Percentiles rank a stretch among this genome's conserved stretches.
These are phyloP conservation scores for Acinonyx jubatus DNA, from an alignment of 2,113 vertebrate genomes.

Conservation along the genomic window DNA sequence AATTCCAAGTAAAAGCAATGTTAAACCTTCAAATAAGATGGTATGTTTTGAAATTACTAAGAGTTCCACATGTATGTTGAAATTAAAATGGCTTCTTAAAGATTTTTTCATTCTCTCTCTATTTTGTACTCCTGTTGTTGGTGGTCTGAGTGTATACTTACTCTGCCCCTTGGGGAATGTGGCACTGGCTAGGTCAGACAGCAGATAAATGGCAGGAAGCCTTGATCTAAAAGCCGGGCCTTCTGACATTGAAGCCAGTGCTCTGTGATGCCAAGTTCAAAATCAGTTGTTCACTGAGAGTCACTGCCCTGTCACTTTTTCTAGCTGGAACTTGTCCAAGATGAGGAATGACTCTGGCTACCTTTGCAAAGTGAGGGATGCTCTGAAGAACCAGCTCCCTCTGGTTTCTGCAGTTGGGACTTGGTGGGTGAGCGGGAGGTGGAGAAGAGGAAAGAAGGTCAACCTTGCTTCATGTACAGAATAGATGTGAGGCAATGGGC, in stretches of 20 bases:
- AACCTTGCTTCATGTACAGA: neutral
- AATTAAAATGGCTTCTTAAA: slow-evolving; percentile 45
- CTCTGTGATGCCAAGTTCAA: slow-evolving; percentile 40
- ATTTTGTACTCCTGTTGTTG: slow-evolving; percentile 8
- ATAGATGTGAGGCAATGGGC: neutral
- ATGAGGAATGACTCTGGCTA: slow-evolving; percentile 30
- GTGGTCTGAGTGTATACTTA: neutral
- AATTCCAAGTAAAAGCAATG: slow-evolving; percentile 37
- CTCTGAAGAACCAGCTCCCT: neutral
- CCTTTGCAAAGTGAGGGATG: neutral
- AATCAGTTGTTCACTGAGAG: slow-evolving; percentile 41
- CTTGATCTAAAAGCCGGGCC: neutral
- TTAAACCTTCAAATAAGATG: slow-evolving; percentile 15
- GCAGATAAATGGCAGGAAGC: neutral
- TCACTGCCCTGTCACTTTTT: neutral
- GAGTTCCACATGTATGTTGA: slow-evolving; percentile 24
- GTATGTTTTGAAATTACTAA: neutral
- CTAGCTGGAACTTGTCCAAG: slow-evolving; percentile 16
- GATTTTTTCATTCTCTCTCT: neutral
- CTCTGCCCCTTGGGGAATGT: neutral
- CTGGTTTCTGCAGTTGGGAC: neutral
- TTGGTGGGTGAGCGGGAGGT: neutral
- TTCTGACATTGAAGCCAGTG: neutral
- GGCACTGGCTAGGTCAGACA: neutral
- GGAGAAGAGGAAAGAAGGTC: neutral